Evolutionary conservation across 2,888 invertebrate species (phyloP), one percentile per base, ranked within the genome.

Genomic region (Macaria notata): DNA sequence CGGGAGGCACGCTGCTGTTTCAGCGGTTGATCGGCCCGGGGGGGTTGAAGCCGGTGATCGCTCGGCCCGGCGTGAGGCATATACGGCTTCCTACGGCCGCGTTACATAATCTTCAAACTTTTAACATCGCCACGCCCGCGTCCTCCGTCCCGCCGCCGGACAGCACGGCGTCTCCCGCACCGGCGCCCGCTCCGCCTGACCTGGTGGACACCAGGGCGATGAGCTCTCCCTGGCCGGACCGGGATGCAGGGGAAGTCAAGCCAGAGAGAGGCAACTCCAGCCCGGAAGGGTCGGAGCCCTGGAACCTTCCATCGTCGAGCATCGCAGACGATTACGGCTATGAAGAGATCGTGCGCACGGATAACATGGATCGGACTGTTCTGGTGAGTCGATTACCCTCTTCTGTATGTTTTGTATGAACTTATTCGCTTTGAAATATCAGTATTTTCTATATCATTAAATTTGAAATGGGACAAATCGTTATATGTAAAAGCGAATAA

Each of bases 21-120:
- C 95, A 95, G 72, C 93, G 94, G 48, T 91, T 95, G 59, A 92
- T 95, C 49, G 94, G 94, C 58, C 94, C 94, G 42, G 93, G 93
- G 38, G 93, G 94, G 0, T 79, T 92, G 53, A 94, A 93, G 69
- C 92, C 92, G 0, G 81, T 92, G 31, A 68, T 93, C 42, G 76
- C 92, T 30, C 87, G 93, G 30, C 92, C 93, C 1, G 93, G 93
- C 6, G 93, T 94, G 2, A 92, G 94, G 51, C 92, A 92, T 55
- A 88, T 92, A 5, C 78, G 92, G 3, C 68, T 92, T 42, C 92
- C 92, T 1, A 81, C 91, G 3, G 75, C 89, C 7, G 86, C 92
- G 4, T 72, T 92, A 31, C 90, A 91, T 9, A 91, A 90, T 52
- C 81, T 91, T 0, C 90, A 88, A 64, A 75, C 89, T 4, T 86